phyloP scores from a whole-genome alignment of 2,797 vertebrate species.

The Enteromius treurensis region DNA sequence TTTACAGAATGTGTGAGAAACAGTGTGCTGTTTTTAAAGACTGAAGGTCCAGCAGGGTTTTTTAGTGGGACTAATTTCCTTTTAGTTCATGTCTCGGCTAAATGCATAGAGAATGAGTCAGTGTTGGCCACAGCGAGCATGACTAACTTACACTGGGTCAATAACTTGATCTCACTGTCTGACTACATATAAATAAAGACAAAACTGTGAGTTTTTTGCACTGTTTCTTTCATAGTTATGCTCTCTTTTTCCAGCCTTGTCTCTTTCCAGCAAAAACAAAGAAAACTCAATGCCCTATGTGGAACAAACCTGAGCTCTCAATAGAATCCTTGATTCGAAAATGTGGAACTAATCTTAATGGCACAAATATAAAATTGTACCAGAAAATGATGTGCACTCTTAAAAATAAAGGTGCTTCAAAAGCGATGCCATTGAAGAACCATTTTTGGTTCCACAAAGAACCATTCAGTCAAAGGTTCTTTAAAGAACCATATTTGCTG shows the following conservation, averaged over 20 bases:
- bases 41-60: constrained; percentile 63
- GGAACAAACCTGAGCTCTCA: constrained; percentile 65
- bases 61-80: constrained; percentile 80
- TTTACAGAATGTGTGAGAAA: constrained; percentile 24
- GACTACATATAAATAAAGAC: constrained; percentile 68
- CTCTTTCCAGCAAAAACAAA: constrained; percentile 5
- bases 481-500: too few relatives aligned
- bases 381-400: neutral
- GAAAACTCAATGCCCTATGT: constrained; percentile 15
- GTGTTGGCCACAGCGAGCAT: constrained; percentile 80
- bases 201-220: constrained; percentile 42
- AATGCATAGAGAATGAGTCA: constrained; percentile 85
- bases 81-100: constrained; percentile 86
- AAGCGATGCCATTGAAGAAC: too few relatives aligned
- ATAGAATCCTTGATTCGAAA: neutral
- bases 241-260: constrained; percentile 1
- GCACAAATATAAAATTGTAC: neutral
- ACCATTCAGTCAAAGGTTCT: too few relatives aligned
- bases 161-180: constrained; percentile 77
- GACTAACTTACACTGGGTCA: constrained; percentile 83
- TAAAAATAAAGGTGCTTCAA: too few relatives aligned
- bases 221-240: constrained; percentile 22
- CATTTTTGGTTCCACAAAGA: too few relatives aligned
- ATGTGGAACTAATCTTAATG: neutral
- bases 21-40: constrained; percentile 37